Conservation (phyloP, 2,113 vertebrate genomes). For the Coptodon bakossiorum region DNA sequence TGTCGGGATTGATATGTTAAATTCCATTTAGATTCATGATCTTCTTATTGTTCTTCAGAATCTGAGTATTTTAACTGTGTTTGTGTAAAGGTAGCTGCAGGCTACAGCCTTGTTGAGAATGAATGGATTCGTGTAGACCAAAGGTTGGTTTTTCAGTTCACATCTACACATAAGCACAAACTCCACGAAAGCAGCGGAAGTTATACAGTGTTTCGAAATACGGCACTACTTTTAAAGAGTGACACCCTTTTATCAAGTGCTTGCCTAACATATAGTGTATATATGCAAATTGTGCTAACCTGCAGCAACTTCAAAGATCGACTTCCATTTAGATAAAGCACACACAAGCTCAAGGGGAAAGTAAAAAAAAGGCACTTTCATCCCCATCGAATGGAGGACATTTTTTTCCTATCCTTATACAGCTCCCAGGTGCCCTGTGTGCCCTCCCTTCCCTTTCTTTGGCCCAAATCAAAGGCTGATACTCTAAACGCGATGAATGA, state of each 20-base stretch:
- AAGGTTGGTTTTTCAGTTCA: not conserved
- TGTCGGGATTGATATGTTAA: not conserved
- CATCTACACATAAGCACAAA: not conserved
- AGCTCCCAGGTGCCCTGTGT: constrained; percentile 54
- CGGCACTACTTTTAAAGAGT: not conserved
- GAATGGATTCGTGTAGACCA: not conserved
- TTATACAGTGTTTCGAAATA: not conserved
- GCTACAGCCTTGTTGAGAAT: not conserved
- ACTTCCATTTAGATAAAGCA: not conserved
- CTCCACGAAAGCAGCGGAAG: not conserved
- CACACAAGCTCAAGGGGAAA: constrained; percentile 9
- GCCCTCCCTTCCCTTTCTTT: constrained; percentile 68
- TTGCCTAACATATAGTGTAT: not conserved
- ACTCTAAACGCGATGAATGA: constrained; percentile 68
- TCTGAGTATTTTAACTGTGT: not conserved
- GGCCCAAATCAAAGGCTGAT: constrained; percentile 76
- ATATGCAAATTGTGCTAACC: not conserved
- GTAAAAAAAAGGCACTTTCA: constrained; percentile 33
- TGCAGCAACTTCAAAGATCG: not conserved
- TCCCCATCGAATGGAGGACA: constrained; percentile 18
- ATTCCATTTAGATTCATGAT: not conserved
- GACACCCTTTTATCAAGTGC: not conserved
- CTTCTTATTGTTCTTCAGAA: not conserved
- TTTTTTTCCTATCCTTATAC: constrained; percentile 55
- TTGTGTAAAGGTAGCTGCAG: not conserved